Base-by-base conservation (phyloP, 2,888 invertebrate species). In the Rugalucina vietnamica region DNA sequence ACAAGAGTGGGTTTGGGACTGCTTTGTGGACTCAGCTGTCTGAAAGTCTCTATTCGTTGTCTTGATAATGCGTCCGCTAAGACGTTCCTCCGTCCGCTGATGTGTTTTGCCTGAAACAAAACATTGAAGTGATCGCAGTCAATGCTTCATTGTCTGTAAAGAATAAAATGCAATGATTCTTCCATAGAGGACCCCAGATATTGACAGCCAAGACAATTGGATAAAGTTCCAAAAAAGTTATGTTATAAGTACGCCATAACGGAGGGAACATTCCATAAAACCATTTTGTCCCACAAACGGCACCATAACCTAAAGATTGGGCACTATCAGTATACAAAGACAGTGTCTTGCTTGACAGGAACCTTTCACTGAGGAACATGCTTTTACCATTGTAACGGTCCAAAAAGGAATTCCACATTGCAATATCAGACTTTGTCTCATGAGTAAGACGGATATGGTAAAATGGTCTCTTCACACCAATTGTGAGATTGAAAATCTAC, bases 401-500 rank as follows among this genome's bases (percentile, higher is more conserved):
- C 5, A 79, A 29, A 60, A 84, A 84, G 4, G 29, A 21, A 27
- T n/a, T 39, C 84, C 78, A 84, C 18, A 54, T 69, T 18, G 43
- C 5, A 5, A 85, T 32, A 73, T 82, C 85, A 37, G 78, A 72
- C 10, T 34, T 14, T 21, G 75, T 78, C 24, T 82, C 82, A 29
- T 39, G 18, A 34, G 50, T 78, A 1, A 82, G n/a, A 24, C 60
- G n/a, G 14, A 57, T 14, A 12, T 69, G 69, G 50, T 78, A 70
- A 29, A 77, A 75, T 4, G 82, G 79, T n/a, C 79, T 74, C 2
- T 29, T 39, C 1, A 86, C 37, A 0, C 83, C 86, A 14, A 79
- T 78, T 36, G 86, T 84, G 21, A 88, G 74, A 65, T 81, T 71
- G 82, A 85, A n/a, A 88, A 57, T 18, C 86, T 39, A 0, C 88